phyloP scores from a whole-genome alignment of 2,888 invertebrate genomes.

The Spilosoma lubricipeda region DNA sequence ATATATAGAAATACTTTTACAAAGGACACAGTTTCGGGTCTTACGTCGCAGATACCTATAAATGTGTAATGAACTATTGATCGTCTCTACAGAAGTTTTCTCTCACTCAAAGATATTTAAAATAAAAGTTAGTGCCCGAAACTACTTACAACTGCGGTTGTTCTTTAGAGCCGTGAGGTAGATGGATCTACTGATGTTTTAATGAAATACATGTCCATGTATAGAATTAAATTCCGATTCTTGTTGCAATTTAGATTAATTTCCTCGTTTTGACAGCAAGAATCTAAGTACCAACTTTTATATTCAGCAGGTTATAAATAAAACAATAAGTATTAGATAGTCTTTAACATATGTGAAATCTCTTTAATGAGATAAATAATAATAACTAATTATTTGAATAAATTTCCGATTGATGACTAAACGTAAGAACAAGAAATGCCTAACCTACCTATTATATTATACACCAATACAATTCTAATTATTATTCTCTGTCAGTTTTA shows the following conservation, averaged over 20 bases:
- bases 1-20: background rate
- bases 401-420: background rate
- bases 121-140: background rate
- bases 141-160: slow-evolving; percentile 14
- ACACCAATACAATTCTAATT: background rate
- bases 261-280: background rate
- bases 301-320: background rate
- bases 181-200: slow-evolving; percentile 63
- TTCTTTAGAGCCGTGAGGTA: slow-evolving; percentile 33
- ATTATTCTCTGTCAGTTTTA: slow-evolving; percentile 1
- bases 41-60: background rate
- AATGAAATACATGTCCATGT: slow-evolving; percentile 45
- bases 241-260: background rate
- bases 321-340: background rate
- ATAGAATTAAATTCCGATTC: slow-evolving; percentile 26
- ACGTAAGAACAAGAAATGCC: too few species aligned
- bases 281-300: background rate
- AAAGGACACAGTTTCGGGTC: background rate
- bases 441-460: background rate
- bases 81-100: background rate
- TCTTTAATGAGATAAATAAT: background rate
- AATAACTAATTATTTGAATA: slow-evolving; percentile 3
- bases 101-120: background rate
- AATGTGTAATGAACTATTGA: background rate
- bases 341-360: background rate